These are phyloP conservation scores for Monopterus albus DNA, from an alignment of 2,113 vertebrate species.

Conservation along the genomic window DNA sequence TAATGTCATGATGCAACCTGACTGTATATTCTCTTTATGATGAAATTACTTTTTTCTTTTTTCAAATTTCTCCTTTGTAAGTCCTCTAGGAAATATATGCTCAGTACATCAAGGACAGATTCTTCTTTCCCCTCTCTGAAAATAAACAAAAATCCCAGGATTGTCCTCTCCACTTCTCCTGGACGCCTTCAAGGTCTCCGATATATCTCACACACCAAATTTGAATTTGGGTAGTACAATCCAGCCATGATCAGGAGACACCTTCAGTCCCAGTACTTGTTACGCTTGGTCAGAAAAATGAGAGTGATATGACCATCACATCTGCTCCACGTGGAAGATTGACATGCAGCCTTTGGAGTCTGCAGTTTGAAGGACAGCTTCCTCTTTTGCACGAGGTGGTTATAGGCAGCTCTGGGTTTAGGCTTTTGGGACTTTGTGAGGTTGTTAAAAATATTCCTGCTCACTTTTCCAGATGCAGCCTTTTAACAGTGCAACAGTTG, in stretches of 20 bases:
- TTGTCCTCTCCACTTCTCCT: slow-evolving; percentile 49
- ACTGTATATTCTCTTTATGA: slow-evolving; percentile 60
- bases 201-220: slow-evolving; percentile 41
- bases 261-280: slow-evolving; percentile 51
- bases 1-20: slow-evolving; percentile 33
- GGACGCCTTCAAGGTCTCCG: slow-evolving; percentile 60
- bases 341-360: slow-evolving; percentile 66
- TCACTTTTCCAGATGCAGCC: slow-evolving; percentile 79
- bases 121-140: slow-evolving; percentile 6
- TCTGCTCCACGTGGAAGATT: slow-evolving; percentile 37
- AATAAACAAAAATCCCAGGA: slow-evolving; percentile 57
- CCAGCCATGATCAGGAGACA: slow-evolving; percentile 28
- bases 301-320: slow-evolving; percentile 39
- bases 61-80: slow-evolving; percentile 51
- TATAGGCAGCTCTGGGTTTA: slow-evolving; percentile 63
- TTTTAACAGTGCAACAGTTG: slow-evolving; percentile 76
- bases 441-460: slow-evolving; percentile 79
- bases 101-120: slow-evolving; percentile 31
- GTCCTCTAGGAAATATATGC: slow-evolving; percentile 56
- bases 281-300: slow-evolving; percentile 13
- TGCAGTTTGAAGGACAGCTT: slow-evolving; percentile 59
- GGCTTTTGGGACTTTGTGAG: slow-evolving; percentile 77
- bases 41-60: slow-evolving; percentile 55
- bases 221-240: slow-evolving; percentile 46
- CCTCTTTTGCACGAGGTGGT: slow-evolving; percentile 67